Base-by-base conservation (phyloP, 2,797 vertebrate genomes). In the Kryptolebias ocellatus region DNA sequence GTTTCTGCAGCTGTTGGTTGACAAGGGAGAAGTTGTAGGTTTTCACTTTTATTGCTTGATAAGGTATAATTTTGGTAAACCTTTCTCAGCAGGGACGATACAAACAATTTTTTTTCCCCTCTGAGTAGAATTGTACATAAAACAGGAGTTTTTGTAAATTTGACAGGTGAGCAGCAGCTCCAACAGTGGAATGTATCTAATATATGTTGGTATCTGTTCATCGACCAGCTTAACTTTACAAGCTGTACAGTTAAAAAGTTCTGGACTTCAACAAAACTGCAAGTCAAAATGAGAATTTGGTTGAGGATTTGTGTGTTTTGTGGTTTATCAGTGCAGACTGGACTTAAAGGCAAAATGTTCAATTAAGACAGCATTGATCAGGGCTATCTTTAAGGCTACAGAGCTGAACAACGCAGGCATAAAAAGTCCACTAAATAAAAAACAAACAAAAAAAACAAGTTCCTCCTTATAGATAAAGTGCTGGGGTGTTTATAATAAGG, bases 401-500 rank as follows among this genome's bases (percentile, higher is more conserved):
- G 18, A 82, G 64, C 68, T 78, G 51, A 39, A 42, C 58, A 73
- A 47, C 59, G 58, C 39, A 42, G 11, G 14, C 39, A 44, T 81
- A 27, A 34, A 34, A 28, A 47, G 10, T n/a, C 7, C 42, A 28
- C 15, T 27, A 20, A 50, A 49, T 4, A 9, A 24, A 37, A 44
- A 29, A 53, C 2, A 27, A 28, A 11, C 3, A 45, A 16, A 58
- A 1, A 42, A 53, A 62, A 51, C 34, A 47, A 44, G 72, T 79
- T 71, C 67, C 69, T 84, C 50, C 63, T 77, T 44, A 62, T 78
- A 72, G 67, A 74, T 83, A 83, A 88, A 80, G 88, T 89, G 85
- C 78, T 84, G 74, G 83, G 74, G 84, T 81, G 82, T 77, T 80
- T 47, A 76, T 72, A 83, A 62, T 89, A 90, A 91, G 87, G 89